Base-by-base conservation (phyloP, 2,888 invertebrate genomes). In the Criorhina ranunculi region DNA sequence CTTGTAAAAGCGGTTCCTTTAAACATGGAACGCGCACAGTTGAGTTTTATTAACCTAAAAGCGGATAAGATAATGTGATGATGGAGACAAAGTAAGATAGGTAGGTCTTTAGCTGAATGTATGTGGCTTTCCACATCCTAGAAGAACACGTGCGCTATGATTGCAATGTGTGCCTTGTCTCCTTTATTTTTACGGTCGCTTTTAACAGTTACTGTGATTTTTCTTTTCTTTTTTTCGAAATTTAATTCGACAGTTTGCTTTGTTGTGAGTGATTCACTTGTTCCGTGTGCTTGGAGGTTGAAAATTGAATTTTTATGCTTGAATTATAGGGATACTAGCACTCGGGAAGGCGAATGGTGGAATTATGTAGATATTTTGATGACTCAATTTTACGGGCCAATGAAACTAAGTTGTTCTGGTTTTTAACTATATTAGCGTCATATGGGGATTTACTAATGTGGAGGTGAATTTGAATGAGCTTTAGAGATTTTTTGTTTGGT, bases 11-110 rank as follows among this genome's bases (percentile, higher is more conserved):
- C 35, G 17, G 31, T 35, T 55, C 33, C 35, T 35, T 35, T 9
- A 53, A 55, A 31, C 12, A 35, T 17, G 11, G 31, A 55, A 55
- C 55, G 55, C 33, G 17, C 55, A n/a, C n/a, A 55, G 35, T 55
- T 35, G 55, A 6, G 17, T 35, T 55, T 55, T 55, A 17, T 35
- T 55, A 55, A 55, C 35, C 35, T 35, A 11, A 55, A n/a, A 55
- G 35, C 49, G 49, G 49, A 49, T 19, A 24, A 24, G 24, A 49
- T 17, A 55, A 55, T 17, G 33, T 35, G 55, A 17, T 17, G 55
- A 35, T 17, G 55, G 33, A 35, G 33, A 5, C 9, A 33, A 35
- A 35, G 33, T 55, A 35, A 35, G 35, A 55, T 17, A 4, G 24
- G 24, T 15, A 19, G 24, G 24, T 24, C 24, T 49, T n/a, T 5